Evolutionary conservation across 2,888 invertebrate species (phyloP).

Genomic region (Phania funesta): DNA sequence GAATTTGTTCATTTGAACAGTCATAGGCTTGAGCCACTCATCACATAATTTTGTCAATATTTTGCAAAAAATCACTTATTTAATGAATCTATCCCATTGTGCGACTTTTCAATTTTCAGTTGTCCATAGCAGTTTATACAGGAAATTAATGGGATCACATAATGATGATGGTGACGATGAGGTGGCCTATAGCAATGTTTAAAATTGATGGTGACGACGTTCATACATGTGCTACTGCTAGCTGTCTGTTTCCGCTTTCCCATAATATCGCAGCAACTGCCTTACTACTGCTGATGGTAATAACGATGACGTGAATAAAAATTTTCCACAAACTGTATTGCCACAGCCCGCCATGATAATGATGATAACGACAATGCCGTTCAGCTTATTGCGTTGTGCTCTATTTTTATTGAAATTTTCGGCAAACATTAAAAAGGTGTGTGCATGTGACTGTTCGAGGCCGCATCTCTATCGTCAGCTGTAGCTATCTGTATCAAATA

Average conservation of each 20-base stretch:
- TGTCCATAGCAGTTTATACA: not conserved
- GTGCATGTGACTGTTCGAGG: not conserved
- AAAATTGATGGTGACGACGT: not conserved
- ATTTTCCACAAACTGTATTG: not conserved
- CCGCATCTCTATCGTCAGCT: slow-evolving; percentile 18
- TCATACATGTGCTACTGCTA: not conserved
- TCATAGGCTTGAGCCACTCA: too few relatives aligned
- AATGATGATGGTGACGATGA: slow-evolving; percentile 27
- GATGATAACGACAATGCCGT: slow-evolving; percentile 29
- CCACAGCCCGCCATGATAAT: slow-evolving; percentile 9
- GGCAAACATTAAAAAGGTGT: slow-evolving; percentile 68
- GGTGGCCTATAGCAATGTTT: slow-evolving; percentile 27
- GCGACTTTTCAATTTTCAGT: not conserved
- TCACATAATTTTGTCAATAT: too few relatives aligned
- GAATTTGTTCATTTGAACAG: too few relatives aligned
- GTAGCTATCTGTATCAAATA: slow-evolving; percentile 11
- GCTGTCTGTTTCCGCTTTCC: not conserved
- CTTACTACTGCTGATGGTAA: slow-evolving; percentile 17
- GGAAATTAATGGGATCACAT: slow-evolving; percentile 20
- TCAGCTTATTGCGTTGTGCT: slow-evolving; percentile 46
- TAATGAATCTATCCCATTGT: not conserved
- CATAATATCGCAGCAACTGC: slow-evolving; percentile 11
- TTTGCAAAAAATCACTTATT: not conserved
- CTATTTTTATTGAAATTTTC: slow-evolving; percentile 63
- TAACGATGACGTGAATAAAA: not conserved